Evolutionary conservation across 2,113 vertebrate species (phyloP).

Genomic region (cat (Felis catus)): DNA sequence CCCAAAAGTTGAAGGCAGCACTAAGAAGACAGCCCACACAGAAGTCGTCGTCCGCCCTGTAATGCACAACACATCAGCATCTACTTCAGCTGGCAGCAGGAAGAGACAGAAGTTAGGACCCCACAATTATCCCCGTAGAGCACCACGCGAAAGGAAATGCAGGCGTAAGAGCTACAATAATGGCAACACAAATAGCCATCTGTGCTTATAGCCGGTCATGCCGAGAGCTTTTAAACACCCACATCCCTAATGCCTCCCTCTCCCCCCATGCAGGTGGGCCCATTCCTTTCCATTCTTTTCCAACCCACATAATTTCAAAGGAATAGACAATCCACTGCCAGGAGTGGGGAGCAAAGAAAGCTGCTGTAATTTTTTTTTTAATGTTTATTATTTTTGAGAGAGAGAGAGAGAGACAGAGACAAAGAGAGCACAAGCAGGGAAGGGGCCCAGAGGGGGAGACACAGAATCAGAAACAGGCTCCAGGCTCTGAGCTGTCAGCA

Average conservation of each 20-base stretch:
- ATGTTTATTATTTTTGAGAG: too few species aligned
- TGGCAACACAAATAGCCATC: constrained; percentile 64
- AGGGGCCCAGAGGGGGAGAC: too few species aligned
- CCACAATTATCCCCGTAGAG: constrained; percentile 73
- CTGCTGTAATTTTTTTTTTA: not conserved
- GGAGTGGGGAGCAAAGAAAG: constrained; percentile 57
- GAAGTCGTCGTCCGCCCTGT: not conserved
- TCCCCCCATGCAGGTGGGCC: constrained; percentile 64
- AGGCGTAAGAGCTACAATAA: constrained; percentile 62
- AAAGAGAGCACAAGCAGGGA: too few species aligned
- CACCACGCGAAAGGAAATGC: constrained; percentile 47
- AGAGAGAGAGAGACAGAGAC: too few species aligned
- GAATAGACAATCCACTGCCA: constrained; percentile 48
- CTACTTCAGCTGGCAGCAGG: constrained; percentile 67
- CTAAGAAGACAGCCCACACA: constrained; percentile 40
- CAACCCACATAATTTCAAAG: constrained; percentile 63
- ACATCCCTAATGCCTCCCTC: constrained; percentile 42
- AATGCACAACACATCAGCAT: constrained; percentile 55
- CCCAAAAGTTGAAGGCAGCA: constrained; percentile 9
- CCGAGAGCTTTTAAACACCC: constrained; percentile 72
- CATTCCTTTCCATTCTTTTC: constrained; percentile 64
- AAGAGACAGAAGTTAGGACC: constrained; percentile 59
- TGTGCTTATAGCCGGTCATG: constrained; percentile 6
- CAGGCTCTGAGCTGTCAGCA: too few species aligned
- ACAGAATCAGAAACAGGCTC: too few species aligned